Evolutionary conservation across 2,888 invertebrate genomes (phyloP).

Genomic region (Atethmia centrago): DNA sequence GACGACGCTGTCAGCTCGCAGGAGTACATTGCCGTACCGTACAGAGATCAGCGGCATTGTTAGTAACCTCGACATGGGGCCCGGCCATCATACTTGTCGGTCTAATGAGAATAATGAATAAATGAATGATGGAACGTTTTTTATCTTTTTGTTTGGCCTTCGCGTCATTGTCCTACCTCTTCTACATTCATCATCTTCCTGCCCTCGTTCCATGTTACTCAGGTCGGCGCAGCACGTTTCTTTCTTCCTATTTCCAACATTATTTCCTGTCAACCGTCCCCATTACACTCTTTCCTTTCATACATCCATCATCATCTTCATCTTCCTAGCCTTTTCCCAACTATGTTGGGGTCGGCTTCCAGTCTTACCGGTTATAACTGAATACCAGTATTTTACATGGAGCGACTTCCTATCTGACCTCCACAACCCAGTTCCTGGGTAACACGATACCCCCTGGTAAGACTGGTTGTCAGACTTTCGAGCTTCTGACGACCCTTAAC

Average conservation of each 20-base stretch:
- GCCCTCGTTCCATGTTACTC: neutral
- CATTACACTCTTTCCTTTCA: too few relatives aligned
- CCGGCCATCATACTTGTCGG: slow-evolving; percentile 74
- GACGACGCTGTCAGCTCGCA: slow-evolving; percentile 67
- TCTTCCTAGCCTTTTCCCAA: too few relatives aligned
- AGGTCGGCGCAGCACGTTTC: too few relatives aligned
- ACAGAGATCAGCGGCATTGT: slow-evolving; percentile 71
- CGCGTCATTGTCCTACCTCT: neutral
- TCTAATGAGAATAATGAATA: slow-evolving; percentile 65
- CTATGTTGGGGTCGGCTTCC: too few relatives aligned
- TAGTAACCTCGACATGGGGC: slow-evolving; percentile 68
- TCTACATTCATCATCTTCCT: neutral
- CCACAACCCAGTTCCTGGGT: too few relatives aligned
- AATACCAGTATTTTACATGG: too few relatives aligned
- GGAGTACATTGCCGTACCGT: slow-evolving; percentile 64
- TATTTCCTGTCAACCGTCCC: neutral
- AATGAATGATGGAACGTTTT: slow-evolving; percentile 3
- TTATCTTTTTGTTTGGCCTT: neutral
- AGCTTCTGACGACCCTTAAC: too few relatives aligned
- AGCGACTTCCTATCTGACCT: too few relatives aligned
- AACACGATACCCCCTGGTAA: too few relatives aligned
- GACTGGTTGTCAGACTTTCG: too few relatives aligned
- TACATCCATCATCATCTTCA: too few relatives aligned
- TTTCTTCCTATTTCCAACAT: neutral
- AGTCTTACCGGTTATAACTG: too few relatives aligned